Evolutionary conservation across 2,113 vertebrate species (phyloP).

Genomic region (Chaetodon trifascialis): DNA sequence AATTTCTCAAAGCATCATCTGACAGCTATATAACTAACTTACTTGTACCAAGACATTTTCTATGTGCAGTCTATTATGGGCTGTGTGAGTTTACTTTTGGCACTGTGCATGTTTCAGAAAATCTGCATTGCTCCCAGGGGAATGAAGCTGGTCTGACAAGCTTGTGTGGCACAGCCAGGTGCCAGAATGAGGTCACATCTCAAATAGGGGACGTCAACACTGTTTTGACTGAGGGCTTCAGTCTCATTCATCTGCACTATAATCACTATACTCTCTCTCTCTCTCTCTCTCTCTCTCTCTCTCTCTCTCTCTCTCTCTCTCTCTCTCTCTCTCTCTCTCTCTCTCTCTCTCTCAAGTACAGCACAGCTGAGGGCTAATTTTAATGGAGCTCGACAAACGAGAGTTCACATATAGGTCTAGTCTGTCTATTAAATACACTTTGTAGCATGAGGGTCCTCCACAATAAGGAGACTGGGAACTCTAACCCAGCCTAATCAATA

Average conservation of each 20-base stretch:
- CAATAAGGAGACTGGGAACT: slow-evolving; percentile 43
- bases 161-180: slow-evolving; percentile 51
- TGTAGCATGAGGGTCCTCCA: slow-evolving; percentile 2
- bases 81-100: background rate
- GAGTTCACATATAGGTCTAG: slow-evolving; percentile 46
- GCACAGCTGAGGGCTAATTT: slow-evolving; percentile 36
- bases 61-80: background rate
- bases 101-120: slow-evolving; percentile 16
- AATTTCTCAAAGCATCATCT: slow-evolving; percentile 11
- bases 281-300: slow-evolving; percentile 5
- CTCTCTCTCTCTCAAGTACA: background rate
- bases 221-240: slow-evolving; percentile 80
- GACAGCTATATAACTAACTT: slow-evolving; percentile 61
- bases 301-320: slow-evolving; percentile 9
- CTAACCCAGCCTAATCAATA: slow-evolving; percentile 60
- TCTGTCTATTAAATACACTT: slow-evolving; percentile 21
- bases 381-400: slow-evolving; percentile 55
- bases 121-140: slow-evolving; percentile 12
- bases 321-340: too few relatives aligned
- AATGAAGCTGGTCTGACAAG: slow-evolving; percentile 58
- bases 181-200: slow-evolving; percentile 78
- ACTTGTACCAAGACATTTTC: background rate
- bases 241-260: slow-evolving; percentile 66
- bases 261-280: slow-evolving; percentile 69
- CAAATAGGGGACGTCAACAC: slow-evolving; percentile 65